Base-by-base conservation (phyloP, 2,113 vertebrate genomes). In the Pteruthius melanotis region DNA sequence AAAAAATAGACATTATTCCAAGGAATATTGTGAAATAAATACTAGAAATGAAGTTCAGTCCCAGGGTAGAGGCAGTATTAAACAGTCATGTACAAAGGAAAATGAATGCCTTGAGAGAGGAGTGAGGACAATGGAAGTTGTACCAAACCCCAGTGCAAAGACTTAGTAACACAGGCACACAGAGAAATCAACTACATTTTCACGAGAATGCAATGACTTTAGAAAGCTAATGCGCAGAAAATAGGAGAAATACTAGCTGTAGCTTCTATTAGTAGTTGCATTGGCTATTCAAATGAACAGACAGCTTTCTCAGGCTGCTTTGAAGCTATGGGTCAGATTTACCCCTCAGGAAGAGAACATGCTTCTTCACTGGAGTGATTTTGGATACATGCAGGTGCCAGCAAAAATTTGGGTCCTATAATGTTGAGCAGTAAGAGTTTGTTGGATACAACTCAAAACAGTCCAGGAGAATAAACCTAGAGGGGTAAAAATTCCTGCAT, bases 71-170 rank as follows among this genome's bases (percentile, higher is more conserved):
- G 40, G 30, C 15, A 33, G 7, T 33, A 31, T 31, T 76, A 23
- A 83, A 31, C 1, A 42, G 53, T 54, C 15, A 7, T 0, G 0
- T 69, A 45, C 11, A 35, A 71, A 82, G 44, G 35, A 60, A 81
- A 75, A 56, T 24, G 0, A 87, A 78, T 16, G 8, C 15, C 7
- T 7, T 47, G 57, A 64, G 21, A 53, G 31, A 60, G 27, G 30
- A 6, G 1, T 74, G 47, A 54, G 37, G 60, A 21, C 30, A 35
- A 5, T 64, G n/a, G 35, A 71, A 77, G 18, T 16, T 65, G 28
- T 63, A 59, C 28, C 18, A 33, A 12, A 81, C 20, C 23, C 21
- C 26, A n/a, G 2, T 17, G 24, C 31, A 60, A 85, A 79, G 63
- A 14, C 37, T 74, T 42, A 33, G 35, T 39, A 61, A 26, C 9